phyloP scores from a whole-genome alignment of 2,888 invertebrate species.

The Disparrhopalites patrizii region DNA sequence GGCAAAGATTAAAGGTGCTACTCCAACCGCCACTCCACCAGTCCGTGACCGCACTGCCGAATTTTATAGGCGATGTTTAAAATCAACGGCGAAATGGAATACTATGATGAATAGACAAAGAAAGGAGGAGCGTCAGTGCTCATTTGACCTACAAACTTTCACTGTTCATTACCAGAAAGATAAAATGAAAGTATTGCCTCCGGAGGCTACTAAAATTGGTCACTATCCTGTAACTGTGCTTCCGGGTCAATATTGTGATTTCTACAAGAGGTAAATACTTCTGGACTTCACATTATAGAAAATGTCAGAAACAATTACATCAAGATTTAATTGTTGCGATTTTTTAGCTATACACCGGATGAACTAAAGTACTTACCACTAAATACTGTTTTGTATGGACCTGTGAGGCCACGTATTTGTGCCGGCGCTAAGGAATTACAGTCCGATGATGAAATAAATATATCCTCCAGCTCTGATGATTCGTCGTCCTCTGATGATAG shows the following conservation, averaged over 20 bases:
- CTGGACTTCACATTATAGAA: background rate
- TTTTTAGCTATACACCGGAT: conserved; percentile 65
- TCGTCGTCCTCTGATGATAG: conserved; percentile 37
- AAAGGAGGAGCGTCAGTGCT: conserved; percentile 71
- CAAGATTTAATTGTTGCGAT: conserved; percentile 2
- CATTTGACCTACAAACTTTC: conserved; percentile 88
- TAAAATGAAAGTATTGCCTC: conserved; percentile 51
- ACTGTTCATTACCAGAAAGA: conserved; percentile 70
- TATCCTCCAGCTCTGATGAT: background rate
- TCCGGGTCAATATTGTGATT: conserved; percentile 93
- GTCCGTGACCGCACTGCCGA: conserved; percentile 54
- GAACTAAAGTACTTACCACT: conserved; percentile 90
- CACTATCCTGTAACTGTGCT: conserved; percentile 88
- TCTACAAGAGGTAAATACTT: conserved; percentile 62
- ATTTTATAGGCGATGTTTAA: conserved; percentile 74
- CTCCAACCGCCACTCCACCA: conserved; percentile 29
- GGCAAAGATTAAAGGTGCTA: conserved; percentile 34
- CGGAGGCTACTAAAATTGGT: conserved; percentile 58
- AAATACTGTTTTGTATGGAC: conserved; percentile 76
- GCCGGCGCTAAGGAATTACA: conserved; percentile 51
- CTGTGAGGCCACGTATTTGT: conserved; percentile 53
- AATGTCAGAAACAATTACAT: background rate
- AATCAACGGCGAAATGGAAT: conserved; percentile 87
- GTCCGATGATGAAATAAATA: conserved; percentile 16
- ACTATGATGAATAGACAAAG: conserved; percentile 69